A percentile compares a stretch with the other conserved stretches of the same genome.
Evolutionary conservation across 1,140 invertebrate species (phyloP).

Genomic region (Drosophila prosaltans): DNA sequence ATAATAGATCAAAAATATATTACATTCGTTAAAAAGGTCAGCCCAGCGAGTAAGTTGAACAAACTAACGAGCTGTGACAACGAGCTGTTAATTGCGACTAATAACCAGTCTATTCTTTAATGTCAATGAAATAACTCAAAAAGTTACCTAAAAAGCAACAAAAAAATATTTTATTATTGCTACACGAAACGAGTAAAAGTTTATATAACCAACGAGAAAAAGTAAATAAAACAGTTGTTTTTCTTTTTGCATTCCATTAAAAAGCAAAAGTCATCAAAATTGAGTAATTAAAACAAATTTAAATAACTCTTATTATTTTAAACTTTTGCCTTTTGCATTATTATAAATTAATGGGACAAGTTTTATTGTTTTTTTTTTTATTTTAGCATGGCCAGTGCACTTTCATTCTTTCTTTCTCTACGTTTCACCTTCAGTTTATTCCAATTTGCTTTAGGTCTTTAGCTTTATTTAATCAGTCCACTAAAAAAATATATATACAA

Average conservation of each 20-base stretch:
- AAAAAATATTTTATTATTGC: too few species aligned
- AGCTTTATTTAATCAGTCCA: conserved; percentile 63
- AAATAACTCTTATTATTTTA: background rate
- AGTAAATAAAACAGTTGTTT: too few species aligned
- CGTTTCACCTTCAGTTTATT: conserved; percentile 16
- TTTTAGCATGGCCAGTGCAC: background rate
- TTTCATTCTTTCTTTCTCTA: background rate
- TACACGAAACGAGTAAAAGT: too few species aligned
- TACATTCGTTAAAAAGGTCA: background rate
- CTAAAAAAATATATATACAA: conserved; percentile 24
- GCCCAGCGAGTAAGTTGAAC: background rate
- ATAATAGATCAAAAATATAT: too few species aligned
- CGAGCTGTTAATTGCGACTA: background rate
- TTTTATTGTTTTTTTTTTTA: conserved; percentile 1
- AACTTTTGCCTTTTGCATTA: background rate
- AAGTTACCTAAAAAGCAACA: too few species aligned
- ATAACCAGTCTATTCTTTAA: too few species aligned
- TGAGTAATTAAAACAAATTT: conserved; percentile 1
- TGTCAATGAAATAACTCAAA: too few species aligned
- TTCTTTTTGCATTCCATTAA: too few species aligned
- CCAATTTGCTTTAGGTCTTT: conserved; percentile 27
- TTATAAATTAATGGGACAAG: conserved; percentile 10
- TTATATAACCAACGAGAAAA: too few species aligned
- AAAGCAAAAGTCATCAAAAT: background rate
- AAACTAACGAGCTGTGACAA: background rate